phyloP scores from a whole-genome alignment of 1,140 invertebrate genomes.

The Zaprionus tsacasi region DNA sequence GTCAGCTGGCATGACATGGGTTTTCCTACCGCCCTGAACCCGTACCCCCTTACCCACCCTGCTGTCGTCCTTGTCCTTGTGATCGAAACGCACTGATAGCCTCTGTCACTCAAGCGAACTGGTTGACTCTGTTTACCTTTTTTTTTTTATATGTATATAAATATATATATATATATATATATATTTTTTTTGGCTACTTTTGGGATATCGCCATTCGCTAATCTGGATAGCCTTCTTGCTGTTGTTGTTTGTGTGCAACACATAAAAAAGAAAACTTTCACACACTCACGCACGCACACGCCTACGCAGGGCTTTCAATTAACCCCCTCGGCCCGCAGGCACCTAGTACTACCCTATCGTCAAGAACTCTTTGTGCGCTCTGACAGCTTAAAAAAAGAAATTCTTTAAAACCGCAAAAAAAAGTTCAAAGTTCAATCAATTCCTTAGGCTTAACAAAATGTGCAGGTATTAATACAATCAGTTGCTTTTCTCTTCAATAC shows the following conservation, averaged over 20 bases:
- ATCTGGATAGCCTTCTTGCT: constrained; percentile 23
- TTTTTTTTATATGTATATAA: not conserved
- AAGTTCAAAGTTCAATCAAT: not conserved
- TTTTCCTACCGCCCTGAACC: constrained; percentile 7
- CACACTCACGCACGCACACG: not conserved
- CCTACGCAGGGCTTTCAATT: constrained; percentile 23
- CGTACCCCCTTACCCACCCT: not conserved
- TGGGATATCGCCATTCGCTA: constrained; percentile 31
- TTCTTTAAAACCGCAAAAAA: not conserved
- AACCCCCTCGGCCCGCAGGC: constrained; percentile 6
- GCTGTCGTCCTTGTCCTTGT: constrained; percentile 14
- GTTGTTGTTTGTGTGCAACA: constrained; percentile 1
- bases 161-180: not conserved
- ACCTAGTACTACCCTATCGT: not conserved
- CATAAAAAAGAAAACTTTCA: not conserved
- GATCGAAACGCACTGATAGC: constrained; percentile 79
- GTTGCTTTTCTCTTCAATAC: too few relatives aligned
- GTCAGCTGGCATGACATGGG: constrained; percentile 73
- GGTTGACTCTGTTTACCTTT: constrained; percentile 33
- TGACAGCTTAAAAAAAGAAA: not conserved
- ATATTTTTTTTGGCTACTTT: constrained; percentile 24
- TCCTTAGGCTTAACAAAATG: not conserved
- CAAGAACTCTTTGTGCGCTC: not conserved
- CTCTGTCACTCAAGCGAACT: constrained; percentile 72
- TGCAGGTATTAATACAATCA: not conserved